Evolutionary conservation across 1,140 invertebrate genomes (phyloP).

Genomic region (Papilio polytes): DNA sequence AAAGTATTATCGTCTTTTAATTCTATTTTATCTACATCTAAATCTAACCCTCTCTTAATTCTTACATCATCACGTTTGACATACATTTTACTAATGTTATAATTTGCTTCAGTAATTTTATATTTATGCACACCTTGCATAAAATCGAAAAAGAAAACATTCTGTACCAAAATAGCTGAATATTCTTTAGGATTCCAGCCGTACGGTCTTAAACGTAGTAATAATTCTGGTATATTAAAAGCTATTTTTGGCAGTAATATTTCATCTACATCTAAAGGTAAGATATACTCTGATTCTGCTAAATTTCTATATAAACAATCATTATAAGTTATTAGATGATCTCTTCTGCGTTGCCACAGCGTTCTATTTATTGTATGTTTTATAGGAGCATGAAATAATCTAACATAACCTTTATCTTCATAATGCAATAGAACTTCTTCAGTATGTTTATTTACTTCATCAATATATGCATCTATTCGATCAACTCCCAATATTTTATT

Average conservation of each 20-base stretch:
- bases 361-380: slow-evolving; percentile 79
- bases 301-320: slow-evolving; percentile 89
- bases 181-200: slow-evolving; percentile 76
- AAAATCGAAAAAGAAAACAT: slow-evolving; percentile 87
- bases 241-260: slow-evolving; percentile 86
- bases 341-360: slow-evolving; percentile 88
- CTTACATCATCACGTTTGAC: slow-evolving; percentile 73
- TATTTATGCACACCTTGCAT: slow-evolving; percentile 65
- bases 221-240: slow-evolving; percentile 84
- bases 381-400: slow-evolving; percentile 84
- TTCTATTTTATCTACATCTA: slow-evolving; percentile 65
- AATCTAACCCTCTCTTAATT: slow-evolving; percentile 50
- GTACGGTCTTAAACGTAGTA: slow-evolving; percentile 65
- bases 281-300: slow-evolving; percentile 85
- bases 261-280: slow-evolving; percentile 90
- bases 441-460: slow-evolving; percentile 84
- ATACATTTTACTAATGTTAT: slow-evolving; percentile 63
- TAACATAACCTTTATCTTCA: slow-evolving; percentile 81
- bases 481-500: slow-evolving; percentile 87
- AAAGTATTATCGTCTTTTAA: slow-evolving; percentile 68
- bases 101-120: slow-evolving; percentile 49
- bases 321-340: slow-evolving; percentile 90
- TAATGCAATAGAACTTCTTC: slow-evolving; percentile 85
- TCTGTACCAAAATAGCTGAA: slow-evolving; percentile 87
- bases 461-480: slow-evolving; percentile 87